These are phyloP conservation scores for Oscheius sp. DNA, from an alignment of 2,888 invertebrate genomes.

Conservation along the genomic window DNA sequence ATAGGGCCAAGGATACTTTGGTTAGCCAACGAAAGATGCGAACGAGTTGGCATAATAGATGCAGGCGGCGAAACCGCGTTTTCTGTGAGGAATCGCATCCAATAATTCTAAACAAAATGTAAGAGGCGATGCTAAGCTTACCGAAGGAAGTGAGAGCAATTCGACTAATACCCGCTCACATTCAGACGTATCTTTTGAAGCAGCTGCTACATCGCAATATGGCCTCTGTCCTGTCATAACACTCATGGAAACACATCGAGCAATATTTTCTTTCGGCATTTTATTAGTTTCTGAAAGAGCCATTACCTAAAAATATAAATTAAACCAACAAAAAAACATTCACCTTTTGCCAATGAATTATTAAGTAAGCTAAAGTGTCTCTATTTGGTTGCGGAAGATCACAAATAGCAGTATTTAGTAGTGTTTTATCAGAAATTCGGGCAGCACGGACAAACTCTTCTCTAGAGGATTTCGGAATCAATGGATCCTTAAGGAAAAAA, in stretches of 20 bases:
- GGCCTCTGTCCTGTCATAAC: constrained; percentile 80
- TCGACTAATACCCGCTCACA: constrained; percentile 45
- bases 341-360: constrained; percentile 86
- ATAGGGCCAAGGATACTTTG: constrained; percentile 51
- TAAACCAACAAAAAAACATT: too few relatives aligned
- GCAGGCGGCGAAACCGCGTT: constrained; percentile 25
- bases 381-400: constrained; percentile 89
- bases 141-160: constrained; percentile 51
- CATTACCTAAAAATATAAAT: constrained; percentile 44
- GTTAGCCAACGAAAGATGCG: constrained; percentile 29
- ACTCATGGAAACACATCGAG: constrained; percentile 91
- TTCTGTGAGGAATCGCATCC: constrained; percentile 52
- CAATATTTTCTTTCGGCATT: constrained; percentile 89
- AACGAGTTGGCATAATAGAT: constrained; percentile 15
- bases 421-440: constrained; percentile 71
- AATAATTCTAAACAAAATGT: constrained; percentile 48
- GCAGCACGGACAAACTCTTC: constrained; percentile 82
- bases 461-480: constrained; percentile 85
- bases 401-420: constrained; percentile 75
- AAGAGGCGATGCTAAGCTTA: too few relatives aligned
- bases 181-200: constrained; percentile 39
- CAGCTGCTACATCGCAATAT: constrained; percentile 31
- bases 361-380: constrained; percentile 90
- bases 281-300: constrained; percentile 75
- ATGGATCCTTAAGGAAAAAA: constrained; percentile 81